Evolutionary conservation across 2,113 vertebrate genomes (phyloP).

Genomic region (Tychaedon coryphoeus): DNA sequence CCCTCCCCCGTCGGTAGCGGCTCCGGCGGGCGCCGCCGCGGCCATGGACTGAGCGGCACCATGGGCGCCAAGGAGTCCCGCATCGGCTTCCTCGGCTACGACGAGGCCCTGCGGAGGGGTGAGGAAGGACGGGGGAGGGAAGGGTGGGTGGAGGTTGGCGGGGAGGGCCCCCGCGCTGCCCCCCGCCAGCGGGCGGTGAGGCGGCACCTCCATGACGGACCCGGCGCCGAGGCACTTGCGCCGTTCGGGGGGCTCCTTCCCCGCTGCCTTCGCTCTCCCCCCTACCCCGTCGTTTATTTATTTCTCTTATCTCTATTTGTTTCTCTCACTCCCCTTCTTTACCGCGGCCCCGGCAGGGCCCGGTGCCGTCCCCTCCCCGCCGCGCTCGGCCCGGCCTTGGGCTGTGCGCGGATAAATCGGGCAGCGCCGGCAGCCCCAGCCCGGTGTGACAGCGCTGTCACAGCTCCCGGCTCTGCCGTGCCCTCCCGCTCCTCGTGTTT

Average conservation of each 20-base stretch:
- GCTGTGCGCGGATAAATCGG: not conserved
- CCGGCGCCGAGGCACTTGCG: not conserved
- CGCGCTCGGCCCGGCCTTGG: not conserved
- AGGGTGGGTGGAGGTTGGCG: not conserved
- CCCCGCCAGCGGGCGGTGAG: not conserved
- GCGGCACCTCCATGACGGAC: conserved; percentile 25
- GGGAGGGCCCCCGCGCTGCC: not conserved
- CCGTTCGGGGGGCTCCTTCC: not conserved
- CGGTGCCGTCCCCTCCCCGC: not conserved
- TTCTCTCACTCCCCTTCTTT: not conserved
- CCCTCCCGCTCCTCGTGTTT: conserved; percentile 24
- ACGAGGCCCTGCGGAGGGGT: not conserved
- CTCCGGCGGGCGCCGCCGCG: too few species aligned
- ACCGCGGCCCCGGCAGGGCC: not conserved
- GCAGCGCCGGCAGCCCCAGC: not conserved
- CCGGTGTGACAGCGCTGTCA: not conserved
- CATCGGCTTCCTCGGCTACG: not conserved
- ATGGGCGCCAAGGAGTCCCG: too few species aligned
- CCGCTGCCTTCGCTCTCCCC: not conserved
- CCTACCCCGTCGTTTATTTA: not conserved
- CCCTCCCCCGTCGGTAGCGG: too few species aligned
- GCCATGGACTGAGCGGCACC: too few species aligned
- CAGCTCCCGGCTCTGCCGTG: not conserved
- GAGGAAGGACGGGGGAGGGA: not conserved
- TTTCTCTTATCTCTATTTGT: not conserved